Percentiles rank a stretch among this genome's conserved stretches.
Conservation (phyloP, 1,140 invertebrate species). For the Artemia franciscana region DNA sequence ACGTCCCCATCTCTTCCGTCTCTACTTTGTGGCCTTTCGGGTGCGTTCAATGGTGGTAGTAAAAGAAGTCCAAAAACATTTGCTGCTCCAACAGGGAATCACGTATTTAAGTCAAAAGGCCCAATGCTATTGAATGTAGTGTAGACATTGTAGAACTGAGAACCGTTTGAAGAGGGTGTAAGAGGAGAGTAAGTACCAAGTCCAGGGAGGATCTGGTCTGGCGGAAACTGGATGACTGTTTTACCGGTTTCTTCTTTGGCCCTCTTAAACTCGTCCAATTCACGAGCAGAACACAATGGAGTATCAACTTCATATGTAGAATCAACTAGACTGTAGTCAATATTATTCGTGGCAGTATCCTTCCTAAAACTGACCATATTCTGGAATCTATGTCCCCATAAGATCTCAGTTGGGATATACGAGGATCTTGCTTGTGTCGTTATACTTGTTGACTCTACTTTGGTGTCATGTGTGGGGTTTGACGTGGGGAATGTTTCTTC, state of each 20-base stretch:
- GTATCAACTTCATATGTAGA: conserved; percentile 73
- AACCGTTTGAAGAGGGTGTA: not conserved
- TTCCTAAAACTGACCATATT: conserved; percentile 63
- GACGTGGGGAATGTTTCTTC: too few relatives aligned
- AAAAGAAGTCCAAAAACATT: too few relatives aligned
- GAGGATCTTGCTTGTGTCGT: conserved; percentile 66
- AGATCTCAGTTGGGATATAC: conserved; percentile 58
- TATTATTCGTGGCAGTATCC: conserved; percentile 70
- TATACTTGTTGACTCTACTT: conserved; percentile 65
- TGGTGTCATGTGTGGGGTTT: too few relatives aligned
- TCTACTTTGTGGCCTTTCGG: too few relatives aligned
- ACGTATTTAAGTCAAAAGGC: too few relatives aligned
- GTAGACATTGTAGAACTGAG: not conserved
- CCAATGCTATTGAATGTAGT: not conserved
- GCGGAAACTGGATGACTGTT: not conserved
- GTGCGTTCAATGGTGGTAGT: too few relatives aligned
- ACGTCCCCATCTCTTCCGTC: too few relatives aligned
- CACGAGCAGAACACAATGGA: conserved; percentile 65
- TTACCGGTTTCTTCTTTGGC: conserved; percentile 7
- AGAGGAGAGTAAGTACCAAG: not conserved
- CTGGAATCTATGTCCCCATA: conserved; percentile 73
- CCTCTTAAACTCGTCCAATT: conserved; percentile 36
- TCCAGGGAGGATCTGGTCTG: not conserved
- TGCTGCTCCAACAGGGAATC: too few relatives aligned
- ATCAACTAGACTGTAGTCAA: conserved; percentile 85